Evolutionary conservation across 2,888 invertebrate genomes (phyloP), one percentile per base, ranked within the genome.

Genomic region (Lycaena phlaeas): DNA sequence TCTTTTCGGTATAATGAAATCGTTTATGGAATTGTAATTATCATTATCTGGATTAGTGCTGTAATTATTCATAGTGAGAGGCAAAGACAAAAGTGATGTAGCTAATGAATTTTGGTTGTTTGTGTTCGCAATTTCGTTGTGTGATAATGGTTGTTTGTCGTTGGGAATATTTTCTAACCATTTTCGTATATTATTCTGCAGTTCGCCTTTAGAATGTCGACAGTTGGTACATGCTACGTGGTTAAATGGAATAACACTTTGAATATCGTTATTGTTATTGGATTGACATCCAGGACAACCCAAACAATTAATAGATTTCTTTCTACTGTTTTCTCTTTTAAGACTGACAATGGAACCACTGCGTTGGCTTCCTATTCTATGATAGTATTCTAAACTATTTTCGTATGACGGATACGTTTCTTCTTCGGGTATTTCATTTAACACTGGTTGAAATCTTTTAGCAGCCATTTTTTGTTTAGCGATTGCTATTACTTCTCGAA

Each of bases 391-490:
- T 56, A 71, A 76, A 52, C 75, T 73, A 38, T 75, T 85, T 44
- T 84, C 87, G 51, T 77, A 66, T 12, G 86, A 64, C 36, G 85
- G 72, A 42, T 68, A 72, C 4, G 72, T 81, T 53, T 90, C 90
- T 73, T 94, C 95, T 78, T 95, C 95, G 0, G 93, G 93, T 56
- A 95, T 95, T 58, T 90, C 89, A 40, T 89, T 87, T 3, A 95
- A 76, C 37, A 90, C 89, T 1, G 95, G 95, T 43, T 90, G 87
- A 61, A 92, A 95, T 43, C 90, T 87, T 71, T 95, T 94, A 0
- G 90, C 78, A 27, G 90, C 88, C 91, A 95, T 94, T 79, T 95
- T 95, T 56, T 92, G 92, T 63, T 95, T 95, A 4, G 96, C 96
- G 37, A 95, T 91, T 28, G 94, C 87, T 54, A 96, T 95, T 4